A percentile compares a stretch with the other conserved stretches of the same genome.
phyloP scores from a whole-genome alignment of 2,888 invertebrate species.

The Amphimallon solstitiale region DNA sequence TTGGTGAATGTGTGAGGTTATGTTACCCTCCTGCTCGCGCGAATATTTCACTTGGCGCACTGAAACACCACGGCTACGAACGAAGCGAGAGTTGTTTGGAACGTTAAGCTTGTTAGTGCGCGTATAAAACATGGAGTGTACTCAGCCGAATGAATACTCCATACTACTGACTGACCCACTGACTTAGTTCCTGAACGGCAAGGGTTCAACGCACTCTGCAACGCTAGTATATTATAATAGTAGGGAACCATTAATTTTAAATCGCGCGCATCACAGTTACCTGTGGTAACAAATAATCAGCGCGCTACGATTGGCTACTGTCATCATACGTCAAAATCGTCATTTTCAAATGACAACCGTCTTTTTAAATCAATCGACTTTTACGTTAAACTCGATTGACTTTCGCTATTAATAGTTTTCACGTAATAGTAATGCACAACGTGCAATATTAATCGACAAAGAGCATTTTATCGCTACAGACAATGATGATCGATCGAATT shows the following conservation, averaged over 20 bases:
- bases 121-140: constrained; percentile 5
- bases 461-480: no score
- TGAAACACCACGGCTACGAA: constrained; percentile 40
- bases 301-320: constrained; percentile 6
- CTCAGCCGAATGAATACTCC: constrained; percentile 17
- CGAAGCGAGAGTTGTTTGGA: constrained; percentile 37
- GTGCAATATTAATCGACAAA: no score
- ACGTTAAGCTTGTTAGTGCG: constrained; percentile 37
- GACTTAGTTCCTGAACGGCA: constrained; percentile 61
- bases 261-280: constrained; percentile 23
- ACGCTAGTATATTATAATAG: constrained; percentile 18
- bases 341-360: neutral
- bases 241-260: constrained; percentile 16
- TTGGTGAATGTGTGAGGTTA: constrained; percentile 32
- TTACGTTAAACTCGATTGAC: neutral
- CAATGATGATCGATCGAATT: no score
- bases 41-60: constrained; percentile 49
- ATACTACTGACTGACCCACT: constrained; percentile 60
- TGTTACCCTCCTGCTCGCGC: constrained; percentile 31
- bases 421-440: no score
- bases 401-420: neutral
- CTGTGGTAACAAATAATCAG: constrained; percentile 4
- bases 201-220: constrained; percentile 60
- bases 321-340: neutral
- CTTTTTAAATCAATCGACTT: neutral